Evolutionary conservation across 2,113 vertebrate species (phyloP).

Genomic region (Lasiurus cinereus): DNA sequence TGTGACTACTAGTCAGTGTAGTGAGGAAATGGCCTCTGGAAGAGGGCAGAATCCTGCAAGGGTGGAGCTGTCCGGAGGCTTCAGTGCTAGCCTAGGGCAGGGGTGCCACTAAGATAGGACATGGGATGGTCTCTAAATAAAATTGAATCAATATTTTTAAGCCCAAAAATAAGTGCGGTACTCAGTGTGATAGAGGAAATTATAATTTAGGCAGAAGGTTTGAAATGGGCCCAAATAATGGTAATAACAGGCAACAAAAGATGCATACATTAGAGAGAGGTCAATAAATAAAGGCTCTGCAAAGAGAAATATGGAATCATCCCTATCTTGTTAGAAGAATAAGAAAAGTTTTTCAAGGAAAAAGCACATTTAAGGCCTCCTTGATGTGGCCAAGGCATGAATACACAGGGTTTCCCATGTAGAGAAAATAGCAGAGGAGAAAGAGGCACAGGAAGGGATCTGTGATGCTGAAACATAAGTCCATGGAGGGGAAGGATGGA

Average conservation of each 20-base stretch:
- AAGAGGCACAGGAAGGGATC: rapidly evolving
- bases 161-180: not conserved
- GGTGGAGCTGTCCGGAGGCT: not conserved
- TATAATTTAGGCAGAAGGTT: not conserved
- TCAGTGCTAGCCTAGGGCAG: not conserved
- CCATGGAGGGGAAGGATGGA: rapidly evolving
- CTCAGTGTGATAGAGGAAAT: not conserved
- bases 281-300: not conserved
- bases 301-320: not conserved
- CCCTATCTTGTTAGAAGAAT: not conserved
- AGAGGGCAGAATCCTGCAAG: not conserved
- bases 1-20: not conserved
- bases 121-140: not conserved
- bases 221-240: not conserved
- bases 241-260: not conserved
- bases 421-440: not conserved
- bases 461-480: not conserved
- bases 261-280: not conserved
- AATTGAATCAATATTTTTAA: not conserved
- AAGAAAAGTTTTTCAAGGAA: not conserved
- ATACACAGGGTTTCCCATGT: not conserved
- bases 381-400: not conserved
- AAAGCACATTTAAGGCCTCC: not conserved
- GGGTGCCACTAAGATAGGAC: not conserved
- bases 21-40: not conserved